Conservation (phyloP, 2,888 invertebrate species). For the Subacronicta megacephala region DNA sequence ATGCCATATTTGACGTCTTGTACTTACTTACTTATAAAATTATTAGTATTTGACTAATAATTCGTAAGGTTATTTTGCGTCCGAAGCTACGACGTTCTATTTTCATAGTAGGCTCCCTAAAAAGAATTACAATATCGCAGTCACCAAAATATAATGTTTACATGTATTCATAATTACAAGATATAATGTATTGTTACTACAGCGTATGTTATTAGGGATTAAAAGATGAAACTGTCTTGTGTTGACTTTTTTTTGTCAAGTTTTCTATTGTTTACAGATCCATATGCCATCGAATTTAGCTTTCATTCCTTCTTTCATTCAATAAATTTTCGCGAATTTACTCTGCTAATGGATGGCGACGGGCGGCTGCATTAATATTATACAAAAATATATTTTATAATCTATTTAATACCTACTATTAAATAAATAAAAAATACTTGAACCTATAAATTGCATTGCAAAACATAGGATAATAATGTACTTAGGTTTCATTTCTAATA, state of each 20-base stretch:
- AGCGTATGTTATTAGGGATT: constrained; percentile 29
- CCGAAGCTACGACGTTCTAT: too few relatives aligned
- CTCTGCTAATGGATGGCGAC: background rate
- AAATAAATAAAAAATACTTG: too few relatives aligned
- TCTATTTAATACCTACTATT: too few relatives aligned
- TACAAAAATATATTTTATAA: background rate
- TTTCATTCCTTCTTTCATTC: background rate
- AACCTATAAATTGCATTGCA: too few relatives aligned
- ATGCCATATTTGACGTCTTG: too few relatives aligned
- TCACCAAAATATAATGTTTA: constrained; percentile 4
- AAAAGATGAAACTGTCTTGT: constrained; percentile 7
- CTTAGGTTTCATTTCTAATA: too few relatives aligned
- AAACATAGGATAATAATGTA: too few relatives aligned
- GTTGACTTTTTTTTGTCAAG: background rate
- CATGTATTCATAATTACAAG: background rate
- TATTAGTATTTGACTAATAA: too few relatives aligned
- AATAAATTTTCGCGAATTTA: background rate
- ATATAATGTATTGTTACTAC: constrained; percentile 4
- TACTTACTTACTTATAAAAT: too few relatives aligned
- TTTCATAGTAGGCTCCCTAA: too few relatives aligned
- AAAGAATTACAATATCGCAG: constrained; percentile 2
- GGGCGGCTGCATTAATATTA: background rate
- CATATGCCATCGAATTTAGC: background rate
- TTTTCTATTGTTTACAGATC: background rate
- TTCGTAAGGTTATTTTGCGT: too few relatives aligned